Conservation (phyloP, 2,113 vertebrate species). For the Ptilorrhoa leucosticta region DNA sequence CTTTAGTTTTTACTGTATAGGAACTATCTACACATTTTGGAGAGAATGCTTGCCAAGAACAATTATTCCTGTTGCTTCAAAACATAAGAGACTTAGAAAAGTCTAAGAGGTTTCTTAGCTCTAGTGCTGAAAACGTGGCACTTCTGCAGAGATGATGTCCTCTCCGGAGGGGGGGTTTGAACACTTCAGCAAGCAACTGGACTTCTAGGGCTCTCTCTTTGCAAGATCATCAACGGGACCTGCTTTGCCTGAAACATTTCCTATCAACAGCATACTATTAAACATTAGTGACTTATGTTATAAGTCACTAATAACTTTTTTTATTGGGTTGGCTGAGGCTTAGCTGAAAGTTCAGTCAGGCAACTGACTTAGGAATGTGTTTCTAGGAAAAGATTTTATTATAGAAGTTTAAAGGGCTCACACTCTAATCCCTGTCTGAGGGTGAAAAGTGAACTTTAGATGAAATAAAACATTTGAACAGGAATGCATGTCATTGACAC, state of each 20-base stretch:
- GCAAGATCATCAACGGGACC: fast-evolving
- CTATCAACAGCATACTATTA: not conserved
- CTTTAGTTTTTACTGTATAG: not conserved
- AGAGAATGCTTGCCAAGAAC: not conserved
- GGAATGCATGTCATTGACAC: not conserved
- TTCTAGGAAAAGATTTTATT: not conserved
- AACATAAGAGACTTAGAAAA: not conserved
- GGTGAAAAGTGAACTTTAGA: not conserved
- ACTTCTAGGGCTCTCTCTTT: not conserved
- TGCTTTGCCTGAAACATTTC: not conserved
- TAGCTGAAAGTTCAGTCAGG: not conserved
- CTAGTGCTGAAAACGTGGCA: constrained; percentile 32
- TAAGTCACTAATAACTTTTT: not conserved
- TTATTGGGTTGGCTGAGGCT: not conserved
- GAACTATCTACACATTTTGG: constrained; percentile 30
- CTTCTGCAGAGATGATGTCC: not conserved
- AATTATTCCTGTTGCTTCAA: not conserved
- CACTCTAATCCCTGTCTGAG: not conserved
- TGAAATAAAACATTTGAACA: not conserved
- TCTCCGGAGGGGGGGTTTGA: not conserved
- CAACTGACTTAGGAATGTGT: not conserved
- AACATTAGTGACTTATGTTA: not conserved
- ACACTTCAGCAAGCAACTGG: not conserved
- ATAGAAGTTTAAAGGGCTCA: not conserved
- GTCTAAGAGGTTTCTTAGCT: not conserved